Percentiles rank a stretch among this genome's conserved stretches.
phyloP scores from a whole-genome alignment of 2,888 invertebrate species.

The Xestia rhomboidea region DNA sequence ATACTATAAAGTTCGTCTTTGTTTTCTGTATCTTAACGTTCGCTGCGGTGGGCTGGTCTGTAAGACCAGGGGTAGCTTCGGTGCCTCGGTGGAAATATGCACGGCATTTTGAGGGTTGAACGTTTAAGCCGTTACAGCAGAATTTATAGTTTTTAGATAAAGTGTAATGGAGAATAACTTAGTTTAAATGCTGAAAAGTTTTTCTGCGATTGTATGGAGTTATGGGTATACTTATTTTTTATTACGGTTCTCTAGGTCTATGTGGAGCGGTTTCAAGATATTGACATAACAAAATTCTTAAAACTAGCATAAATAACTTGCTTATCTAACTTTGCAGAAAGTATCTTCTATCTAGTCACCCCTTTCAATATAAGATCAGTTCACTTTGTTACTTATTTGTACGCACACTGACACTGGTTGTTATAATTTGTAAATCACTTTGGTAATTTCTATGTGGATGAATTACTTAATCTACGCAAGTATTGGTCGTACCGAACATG shows the following conservation, averaged over 20 bases:
- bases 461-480: not conserved
- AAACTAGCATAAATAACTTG: not conserved
- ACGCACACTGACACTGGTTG: not conserved
- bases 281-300: conserved; percentile 27
- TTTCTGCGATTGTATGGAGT: conserved; percentile 66
- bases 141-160: conserved; percentile 89
- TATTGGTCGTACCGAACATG: not conserved
- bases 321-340: not conserved
- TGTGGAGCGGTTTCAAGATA: conserved; percentile 16
- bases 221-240: conserved; percentile 59
- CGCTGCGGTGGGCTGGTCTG: conserved; percentile 83
- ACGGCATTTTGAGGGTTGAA: conserved; percentile 82
- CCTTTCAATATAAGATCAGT: not conserved
- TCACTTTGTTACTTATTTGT: not conserved
- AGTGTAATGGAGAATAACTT: conserved; percentile 82
- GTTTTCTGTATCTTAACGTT: conserved; percentile 84
- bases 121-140: conserved; percentile 80
- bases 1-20: conserved; percentile 86
- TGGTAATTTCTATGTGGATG: not conserved
- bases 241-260: conserved; percentile 53
- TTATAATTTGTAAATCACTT: not conserved
- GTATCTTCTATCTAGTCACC: not conserved
- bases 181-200: conserved; percentile 73
- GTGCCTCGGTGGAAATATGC: conserved; percentile 76
- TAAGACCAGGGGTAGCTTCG: conserved; percentile 75